A percentile compares a stretch with the other conserved stretches of the same genome.
Evolutionary conservation across 2,888 invertebrate genomes (phyloP).

Genomic region (Plagiodera versicolora): DNA sequence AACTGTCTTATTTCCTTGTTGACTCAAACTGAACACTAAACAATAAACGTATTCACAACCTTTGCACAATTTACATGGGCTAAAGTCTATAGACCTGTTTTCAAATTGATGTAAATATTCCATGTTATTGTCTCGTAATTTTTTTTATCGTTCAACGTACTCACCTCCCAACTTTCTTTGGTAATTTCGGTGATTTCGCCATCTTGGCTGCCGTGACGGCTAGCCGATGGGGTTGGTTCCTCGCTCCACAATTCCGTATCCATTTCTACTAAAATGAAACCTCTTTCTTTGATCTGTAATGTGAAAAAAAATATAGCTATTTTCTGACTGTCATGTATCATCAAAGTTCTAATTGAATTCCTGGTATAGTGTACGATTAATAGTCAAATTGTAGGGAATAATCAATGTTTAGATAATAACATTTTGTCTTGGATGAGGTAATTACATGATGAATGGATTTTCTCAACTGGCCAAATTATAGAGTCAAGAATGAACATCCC

Average conservation of each 20-base stretch:
- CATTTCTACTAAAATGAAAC: constrained; percentile 84
- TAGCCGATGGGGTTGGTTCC: constrained; percentile 58
- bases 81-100: too few species aligned
- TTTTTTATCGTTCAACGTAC: constrained; percentile 47
- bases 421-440: not conserved
- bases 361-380: too few species aligned
- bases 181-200: constrained; percentile 82
- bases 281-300: constrained; percentile 62
- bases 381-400: not conserved
- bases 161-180: constrained; percentile 93
- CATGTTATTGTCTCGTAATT: too few species aligned
- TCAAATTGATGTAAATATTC: too few species aligned
- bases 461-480: not conserved
- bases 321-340: too few species aligned
- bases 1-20: too few species aligned
- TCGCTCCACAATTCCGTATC: constrained; percentile 85
- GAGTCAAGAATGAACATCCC: not conserved
- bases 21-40: too few species aligned
- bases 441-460: not conserved
- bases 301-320: too few species aligned
- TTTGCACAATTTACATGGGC: too few species aligned
- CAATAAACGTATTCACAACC: too few species aligned
- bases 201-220: constrained; percentile 64
- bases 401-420: not conserved
- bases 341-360: not conserved